Evolutionary conservation across 2,797 vertebrate genomes (phyloP), one percentile per base, ranked within the genome.

Genomic region (Valencia hispanica): DNA sequence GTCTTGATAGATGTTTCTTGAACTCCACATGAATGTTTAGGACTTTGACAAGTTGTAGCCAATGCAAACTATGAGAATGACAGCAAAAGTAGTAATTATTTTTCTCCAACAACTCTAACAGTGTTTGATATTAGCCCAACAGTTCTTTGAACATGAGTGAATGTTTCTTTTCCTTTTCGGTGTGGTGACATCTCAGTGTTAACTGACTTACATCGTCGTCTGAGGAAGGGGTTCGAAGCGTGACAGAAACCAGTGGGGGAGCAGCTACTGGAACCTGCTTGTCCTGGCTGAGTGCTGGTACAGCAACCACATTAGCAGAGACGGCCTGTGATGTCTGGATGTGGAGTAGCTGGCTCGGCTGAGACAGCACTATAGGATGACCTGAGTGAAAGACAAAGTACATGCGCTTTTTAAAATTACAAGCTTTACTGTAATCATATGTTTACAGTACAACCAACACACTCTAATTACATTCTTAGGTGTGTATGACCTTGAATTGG

Each of bases 131-230:
- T 34, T 27, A 3, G n/a, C n/a, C 9, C 1, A 57, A 32, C 14
- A 32, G 30, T 3, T 20, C 32, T 63, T 36, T 34, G 8, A 36
- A 18, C 22, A 25, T 1, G 34, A 20, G 59, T 22, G 34, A 4
- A 34, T 36, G 61, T 36, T 63, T 9, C 8, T 1, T 20, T 34
- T 45, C 15, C 18, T 41, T 34, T 17, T 59, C 17, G n/a, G 1
- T 32, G 22, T 17, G 45, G 65, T 45, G 36, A 51, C 20, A 51
- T 53, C 10, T 48, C 48, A 65, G 14, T 9, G 41, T 57, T 68
- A n/a, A 59, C 15, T 17, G 72, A 97, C 98, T 98, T 94, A 99
- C 98, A 78, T 99, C 97, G 57, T 96, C 95, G 0, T 96, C 95
- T 70, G 89, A 91, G 22, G 90, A 89, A 51, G 91, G 81, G 77